Evolutionary conservation across 2,113 vertebrate genomes (phyloP).

Genomic region (Stigmatopora argus): DNA sequence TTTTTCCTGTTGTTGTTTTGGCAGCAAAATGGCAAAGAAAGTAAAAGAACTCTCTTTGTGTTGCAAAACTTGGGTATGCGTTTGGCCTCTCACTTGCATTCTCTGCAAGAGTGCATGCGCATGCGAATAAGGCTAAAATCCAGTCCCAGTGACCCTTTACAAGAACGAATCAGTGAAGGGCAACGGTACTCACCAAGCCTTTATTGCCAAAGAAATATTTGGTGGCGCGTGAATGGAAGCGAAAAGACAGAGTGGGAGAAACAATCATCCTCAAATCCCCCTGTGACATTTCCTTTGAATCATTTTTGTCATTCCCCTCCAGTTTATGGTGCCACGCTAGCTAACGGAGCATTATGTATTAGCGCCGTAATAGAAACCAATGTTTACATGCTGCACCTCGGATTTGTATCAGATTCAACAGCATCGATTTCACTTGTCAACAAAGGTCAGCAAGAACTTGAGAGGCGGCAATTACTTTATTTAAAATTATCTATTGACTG

Average conservation of each 20-base stretch:
- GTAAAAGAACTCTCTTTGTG: background rate
- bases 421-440: conserved; percentile 98
- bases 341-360: conserved; percentile 78
- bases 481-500: conserved; percentile 95
- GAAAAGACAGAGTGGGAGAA: conserved; percentile 29
- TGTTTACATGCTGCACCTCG: conserved; percentile 90
- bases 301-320: conserved; percentile 37
- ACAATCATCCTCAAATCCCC: conserved; percentile 44
- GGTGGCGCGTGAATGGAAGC: conserved; percentile 16
- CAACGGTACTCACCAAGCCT: conserved; percentile 21
- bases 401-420: conserved; percentile 94
- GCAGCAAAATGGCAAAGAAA: background rate
- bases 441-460: conserved; percentile 95
- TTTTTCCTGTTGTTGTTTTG: background rate
- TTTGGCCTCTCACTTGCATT: background rate
- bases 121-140: conserved; percentile 1
- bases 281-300: conserved; percentile 48
- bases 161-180: conserved; percentile 32
- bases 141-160: conserved; percentile 4
- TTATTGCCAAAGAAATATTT: conserved; percentile 25
- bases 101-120: background rate
- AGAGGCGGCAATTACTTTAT: conserved; percentile 97
- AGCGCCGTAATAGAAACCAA: conserved; percentile 89
- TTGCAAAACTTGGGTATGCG: background rate
- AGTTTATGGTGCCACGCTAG: conserved; percentile 65